phyloP scores from a whole-genome alignment of 2,113 vertebrate genomes.

The Callocephalon fimbriatum region DNA sequence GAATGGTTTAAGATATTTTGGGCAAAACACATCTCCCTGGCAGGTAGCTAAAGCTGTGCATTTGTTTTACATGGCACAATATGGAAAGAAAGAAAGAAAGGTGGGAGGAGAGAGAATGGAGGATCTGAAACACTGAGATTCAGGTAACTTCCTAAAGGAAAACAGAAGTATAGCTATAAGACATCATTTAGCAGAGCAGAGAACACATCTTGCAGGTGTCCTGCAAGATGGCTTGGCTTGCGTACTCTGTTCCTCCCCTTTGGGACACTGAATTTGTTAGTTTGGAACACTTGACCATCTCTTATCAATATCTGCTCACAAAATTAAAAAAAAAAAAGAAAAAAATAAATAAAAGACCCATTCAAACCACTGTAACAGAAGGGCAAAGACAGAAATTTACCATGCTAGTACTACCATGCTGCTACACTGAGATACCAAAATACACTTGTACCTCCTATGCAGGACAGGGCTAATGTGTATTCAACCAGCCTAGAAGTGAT shows the following conservation, averaged over 20 bases:
- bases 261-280: background rate
- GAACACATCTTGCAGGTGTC: background rate
- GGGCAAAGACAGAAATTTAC: background rate
- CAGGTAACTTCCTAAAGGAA: background rate
- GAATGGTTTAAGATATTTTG: background rate
- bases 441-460: background rate
- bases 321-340: background rate
- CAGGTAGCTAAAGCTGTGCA: background rate
- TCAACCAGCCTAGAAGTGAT: background rate
- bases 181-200: background rate
- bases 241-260: background rate
- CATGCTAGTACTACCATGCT: accelerated
- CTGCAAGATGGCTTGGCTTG: background rate
- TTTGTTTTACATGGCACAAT: background rate
- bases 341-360: background rate
- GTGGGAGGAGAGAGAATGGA: background rate
- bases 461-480: background rate
- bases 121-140: background rate
- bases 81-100: background rate
- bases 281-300: background rate
- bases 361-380: background rate
- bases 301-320: background rate
- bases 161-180: background rate
- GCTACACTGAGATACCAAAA: background rate
- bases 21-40: background rate